Evolutionary conservation across 1,140 invertebrate genomes (phyloP).

Genomic region (Grapholita molesta): DNA sequence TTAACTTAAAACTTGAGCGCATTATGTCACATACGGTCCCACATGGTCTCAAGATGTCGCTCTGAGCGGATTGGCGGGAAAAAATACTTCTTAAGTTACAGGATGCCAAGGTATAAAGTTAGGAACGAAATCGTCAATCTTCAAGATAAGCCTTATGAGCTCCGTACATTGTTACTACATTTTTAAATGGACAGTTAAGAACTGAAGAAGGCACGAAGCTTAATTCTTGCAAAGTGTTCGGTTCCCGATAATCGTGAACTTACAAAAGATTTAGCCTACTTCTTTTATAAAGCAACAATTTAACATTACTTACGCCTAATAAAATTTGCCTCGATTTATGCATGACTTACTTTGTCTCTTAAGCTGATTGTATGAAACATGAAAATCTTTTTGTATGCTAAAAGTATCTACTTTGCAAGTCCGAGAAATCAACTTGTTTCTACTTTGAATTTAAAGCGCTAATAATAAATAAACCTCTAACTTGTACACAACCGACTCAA

Average conservation of each 20-base stretch:
- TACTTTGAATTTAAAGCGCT: too few relatives aligned
- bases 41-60: conserved; percentile 71
- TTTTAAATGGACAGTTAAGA: not conserved
- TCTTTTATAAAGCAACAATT: not conserved
- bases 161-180: not conserved
- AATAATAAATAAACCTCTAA: too few relatives aligned
- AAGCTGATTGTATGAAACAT: too few relatives aligned
- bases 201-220: not conserved
- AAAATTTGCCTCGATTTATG: not conserved
- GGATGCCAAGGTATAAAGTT: conserved; percentile 59
- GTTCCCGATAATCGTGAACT: not conserved
- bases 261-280: not conserved
- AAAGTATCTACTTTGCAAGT: too few relatives aligned
- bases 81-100: conserved; percentile 71
- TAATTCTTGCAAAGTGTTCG: not conserved
- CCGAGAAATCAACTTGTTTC: too few relatives aligned
- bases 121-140: conserved; percentile 26
- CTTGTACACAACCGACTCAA: too few relatives aligned
- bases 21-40: conserved; percentile 34
- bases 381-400: too few relatives aligned
- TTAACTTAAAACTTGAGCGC: conserved; percentile 45
- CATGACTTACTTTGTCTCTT: too few relatives aligned
- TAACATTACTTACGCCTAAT: not conserved
- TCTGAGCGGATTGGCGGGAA: conserved; percentile 56
- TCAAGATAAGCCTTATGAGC: not conserved